Evolutionary conservation across 2,113 vertebrate species (phyloP).

Genomic region (Corythaeola cristata): DNA sequence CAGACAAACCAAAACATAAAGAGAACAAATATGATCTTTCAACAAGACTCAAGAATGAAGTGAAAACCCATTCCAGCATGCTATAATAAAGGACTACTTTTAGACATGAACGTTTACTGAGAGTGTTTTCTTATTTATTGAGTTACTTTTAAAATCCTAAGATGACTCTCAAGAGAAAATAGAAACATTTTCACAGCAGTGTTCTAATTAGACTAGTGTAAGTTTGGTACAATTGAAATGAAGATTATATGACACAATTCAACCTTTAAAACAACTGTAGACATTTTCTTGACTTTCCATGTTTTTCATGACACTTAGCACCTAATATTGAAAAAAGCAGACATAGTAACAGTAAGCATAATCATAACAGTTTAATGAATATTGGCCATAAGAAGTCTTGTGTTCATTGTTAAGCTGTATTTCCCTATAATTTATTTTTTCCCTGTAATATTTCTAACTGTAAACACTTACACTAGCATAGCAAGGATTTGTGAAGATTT

Average conservation of each 20-base stretch:
- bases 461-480: constrained; percentile 56
- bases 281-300: neutral
- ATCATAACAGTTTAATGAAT: neutral
- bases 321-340: neutral
- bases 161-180: neutral
- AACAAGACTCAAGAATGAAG: neutral
- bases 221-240: neutral
- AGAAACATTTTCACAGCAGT: neutral
- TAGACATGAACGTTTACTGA: neutral
- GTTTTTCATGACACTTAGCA: neutral
- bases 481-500: constrained; percentile 70
- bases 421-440: neutral
- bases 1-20: neutral
- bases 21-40: neutral
- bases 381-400: neutral
- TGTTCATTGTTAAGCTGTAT: neutral
- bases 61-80: neutral
- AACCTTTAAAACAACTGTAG: neutral
- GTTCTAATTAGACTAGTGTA: neutral
- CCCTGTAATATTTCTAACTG: constrained; percentile 1
- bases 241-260: neutral
- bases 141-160: neutral
- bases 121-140: neutral
- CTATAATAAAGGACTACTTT: neutral
- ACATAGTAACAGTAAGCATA: neutral